These are phyloP conservation scores for Melitaea cinxia DNA, from an alignment of 1,140 invertebrate species.

Conservation along the genomic window DNA sequence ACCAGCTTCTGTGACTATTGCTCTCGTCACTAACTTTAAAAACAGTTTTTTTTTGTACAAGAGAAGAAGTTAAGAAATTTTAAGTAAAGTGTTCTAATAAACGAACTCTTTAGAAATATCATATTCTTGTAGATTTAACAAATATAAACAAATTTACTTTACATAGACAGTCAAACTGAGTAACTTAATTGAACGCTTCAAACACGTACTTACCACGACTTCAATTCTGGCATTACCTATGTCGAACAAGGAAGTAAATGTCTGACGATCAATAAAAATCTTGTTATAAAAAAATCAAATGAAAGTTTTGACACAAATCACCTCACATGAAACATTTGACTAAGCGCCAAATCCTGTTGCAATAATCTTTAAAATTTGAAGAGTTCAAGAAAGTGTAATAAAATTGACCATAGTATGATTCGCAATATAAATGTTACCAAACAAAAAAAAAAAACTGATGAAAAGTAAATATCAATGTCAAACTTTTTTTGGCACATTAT, in stretches of 20 bases:
- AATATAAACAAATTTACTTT: no score
- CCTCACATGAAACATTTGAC: constrained; percentile 14
- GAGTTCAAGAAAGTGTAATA: constrained; percentile 15
- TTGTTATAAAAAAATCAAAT: not conserved
- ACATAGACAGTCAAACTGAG: no score
- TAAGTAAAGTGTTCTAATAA: no score
- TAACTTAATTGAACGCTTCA: no score
- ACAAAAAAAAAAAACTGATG: not conserved
- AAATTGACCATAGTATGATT: constrained; percentile 15
- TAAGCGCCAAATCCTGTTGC: constrained; percentile 15
- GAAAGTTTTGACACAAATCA: constrained; percentile 18
- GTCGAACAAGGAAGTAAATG: not conserved
- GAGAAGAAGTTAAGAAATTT: no score
- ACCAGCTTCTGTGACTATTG: no score
- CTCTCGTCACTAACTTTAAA: no score
- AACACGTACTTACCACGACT: no score
- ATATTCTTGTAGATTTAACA: no score
- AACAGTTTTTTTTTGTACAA: no score
- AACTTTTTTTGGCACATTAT: not conserved
- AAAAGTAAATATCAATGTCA: not conserved
- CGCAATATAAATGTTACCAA: not conserved
- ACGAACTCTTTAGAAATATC: no score
- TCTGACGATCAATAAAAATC: not conserved
- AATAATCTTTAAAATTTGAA: not conserved
- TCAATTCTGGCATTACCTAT: not conserved